Evolutionary conservation across 2,888 invertebrate species (phyloP), one percentile per base, ranked within the genome.

Genomic region (Marronus borbonicus): DNA sequence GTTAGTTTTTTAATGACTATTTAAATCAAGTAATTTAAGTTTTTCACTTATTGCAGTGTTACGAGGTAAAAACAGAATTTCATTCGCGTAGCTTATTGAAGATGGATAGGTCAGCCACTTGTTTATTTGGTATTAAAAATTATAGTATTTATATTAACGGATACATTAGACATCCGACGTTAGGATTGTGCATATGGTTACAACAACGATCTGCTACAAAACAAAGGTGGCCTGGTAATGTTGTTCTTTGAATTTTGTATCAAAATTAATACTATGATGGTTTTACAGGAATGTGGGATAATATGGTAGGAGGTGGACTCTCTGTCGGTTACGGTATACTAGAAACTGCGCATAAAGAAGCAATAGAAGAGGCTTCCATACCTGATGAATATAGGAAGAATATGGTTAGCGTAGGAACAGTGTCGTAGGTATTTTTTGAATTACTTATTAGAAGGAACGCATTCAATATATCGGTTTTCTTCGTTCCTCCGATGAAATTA

Each of bases 71-170:
- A 86, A 92, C 94, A 80, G 94, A 95, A 87, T 93, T 92, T 85
- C 90, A 90, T 81, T 91, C 91, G 68, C 88, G 89, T 76, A 92
- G 93, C 74, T 87, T 94, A 36, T 88, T 94, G 84, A 91, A 92
- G 87, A 96, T 98, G 95, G 98, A 98, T 88, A 92, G 98, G 81
- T 96, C 97, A 79, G 98, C 97, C 78, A 95, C 97, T 80, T 96
- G 97, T 91, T 89, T 98, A 76, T 97, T 98, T 90, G 98, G 98
- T 74, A 95, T 97, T 83, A 93, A 96, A 83, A 96, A 96, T 88
- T 98, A 97, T 89, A 98, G 98, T 28, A 96, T 97, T 76, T 97
- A 97, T 87, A 96, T 98, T 78, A 98, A 97, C 88, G 98, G 98
- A 14, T 98, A 96, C 88, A 94, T 97, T 74, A 92, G 92, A 86